phyloP scores from a whole-genome alignment of 2,888 invertebrate genomes.

The Dolichopus griseipennis region DNA sequence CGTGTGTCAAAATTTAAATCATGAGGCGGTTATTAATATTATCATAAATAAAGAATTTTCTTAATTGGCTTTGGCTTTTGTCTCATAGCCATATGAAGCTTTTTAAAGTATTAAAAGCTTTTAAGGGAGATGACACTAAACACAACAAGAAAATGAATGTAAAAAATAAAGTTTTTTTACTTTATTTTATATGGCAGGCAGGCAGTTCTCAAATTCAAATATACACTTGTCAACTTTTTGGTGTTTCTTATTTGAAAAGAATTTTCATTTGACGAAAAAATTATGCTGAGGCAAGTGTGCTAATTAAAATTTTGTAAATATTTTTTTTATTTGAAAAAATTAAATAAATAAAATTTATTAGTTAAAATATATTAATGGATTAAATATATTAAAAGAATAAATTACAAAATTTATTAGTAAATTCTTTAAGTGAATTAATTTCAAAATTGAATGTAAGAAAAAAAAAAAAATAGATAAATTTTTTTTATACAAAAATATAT shows the following conservation, averaged over 20 bases:
- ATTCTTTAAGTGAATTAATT: not conserved
- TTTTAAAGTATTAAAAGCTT: not conserved
- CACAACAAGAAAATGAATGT: not conserved
- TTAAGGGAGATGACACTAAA: not conserved
- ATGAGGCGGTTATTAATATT: no score
- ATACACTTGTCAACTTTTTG: not conserved
- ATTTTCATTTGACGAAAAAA: slow-evolving; percentile 6
- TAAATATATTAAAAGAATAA: not conserved
- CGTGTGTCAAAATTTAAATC: no score
- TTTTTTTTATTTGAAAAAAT: not conserved
- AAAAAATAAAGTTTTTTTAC: not conserved
- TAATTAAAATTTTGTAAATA: not conserved
- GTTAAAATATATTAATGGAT: not conserved
- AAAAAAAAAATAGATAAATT: no score
- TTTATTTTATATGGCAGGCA: not conserved
- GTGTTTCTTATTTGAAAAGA: not conserved
- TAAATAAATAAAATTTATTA: not conserved
- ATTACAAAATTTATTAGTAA: not conserved
- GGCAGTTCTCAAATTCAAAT: not conserved
- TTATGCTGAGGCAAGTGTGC: not conserved
- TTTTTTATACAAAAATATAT: not conserved
- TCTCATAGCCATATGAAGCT: not conserved
- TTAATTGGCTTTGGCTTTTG: no score
- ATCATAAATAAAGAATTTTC: no score
- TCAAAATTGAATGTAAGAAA: not conserved